phyloP scores from a whole-genome alignment of 2,797 vertebrate genomes.

The Chelonia mydas region DNA sequence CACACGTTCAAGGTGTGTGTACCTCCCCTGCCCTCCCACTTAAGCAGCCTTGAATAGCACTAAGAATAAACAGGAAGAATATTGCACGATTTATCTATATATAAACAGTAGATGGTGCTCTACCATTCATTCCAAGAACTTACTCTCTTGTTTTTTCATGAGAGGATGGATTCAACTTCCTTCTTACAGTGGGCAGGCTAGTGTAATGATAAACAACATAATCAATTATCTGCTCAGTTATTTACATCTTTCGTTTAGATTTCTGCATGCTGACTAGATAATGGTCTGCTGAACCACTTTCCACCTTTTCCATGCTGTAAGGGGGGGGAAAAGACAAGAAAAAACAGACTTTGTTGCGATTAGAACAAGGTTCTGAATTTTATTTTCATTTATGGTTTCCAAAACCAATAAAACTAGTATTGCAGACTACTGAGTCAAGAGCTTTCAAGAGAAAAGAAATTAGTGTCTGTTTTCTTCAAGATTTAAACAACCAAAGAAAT shows the following conservation, averaged over 20 bases:
- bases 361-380: not conserved
- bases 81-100: not conserved
- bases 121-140: slow-evolving; percentile 1
- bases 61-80: not conserved
- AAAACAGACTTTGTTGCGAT: not conserved
- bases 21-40: not conserved
- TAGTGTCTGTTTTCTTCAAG: not conserved
- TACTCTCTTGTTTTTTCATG: not conserved
- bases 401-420: not conserved
- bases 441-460: not conserved
- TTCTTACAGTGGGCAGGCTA: not conserved
- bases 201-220: not conserved
- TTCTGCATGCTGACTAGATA: not conserved
- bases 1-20: not conserved
- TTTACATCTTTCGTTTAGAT: not conserved
- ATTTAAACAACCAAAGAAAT: not conserved
- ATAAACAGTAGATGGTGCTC: slow-evolving; percentile 45
- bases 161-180: not conserved
- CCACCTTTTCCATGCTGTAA: not conserved
- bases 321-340: not conserved
- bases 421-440: not conserved
- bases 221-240: not conserved
- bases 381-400: not conserved
- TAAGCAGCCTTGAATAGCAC: not conserved
- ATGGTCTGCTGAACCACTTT: not conserved